Percentiles rank a stretch among this genome's conserved stretches.
These are phyloP conservation scores for Paratilapia polleni DNA, from an alignment of 2,113 vertebrate genomes.

Conservation along the genomic window DNA sequence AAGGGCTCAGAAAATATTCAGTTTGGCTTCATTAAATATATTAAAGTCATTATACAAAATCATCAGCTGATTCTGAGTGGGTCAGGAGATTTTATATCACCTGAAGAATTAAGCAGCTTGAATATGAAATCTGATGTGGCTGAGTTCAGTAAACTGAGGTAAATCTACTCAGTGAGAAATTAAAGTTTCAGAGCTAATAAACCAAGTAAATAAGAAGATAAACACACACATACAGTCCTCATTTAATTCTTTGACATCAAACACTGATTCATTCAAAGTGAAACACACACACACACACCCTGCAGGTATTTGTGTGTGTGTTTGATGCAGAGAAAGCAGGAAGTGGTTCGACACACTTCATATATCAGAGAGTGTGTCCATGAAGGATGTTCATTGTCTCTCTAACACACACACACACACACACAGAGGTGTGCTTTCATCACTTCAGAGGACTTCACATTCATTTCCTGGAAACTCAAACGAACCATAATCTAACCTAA, in stretches of 20 bases:
- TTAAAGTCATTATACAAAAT: too few relatives aligned
- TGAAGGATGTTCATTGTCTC: neutral
- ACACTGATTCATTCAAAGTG: accelerated
- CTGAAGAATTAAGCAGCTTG: too few relatives aligned
- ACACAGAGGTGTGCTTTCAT: neutral
- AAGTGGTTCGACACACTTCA: constrained; percentile 6
- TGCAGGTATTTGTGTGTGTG: neutral
- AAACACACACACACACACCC: neutral
- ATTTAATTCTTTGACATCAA: neutral
- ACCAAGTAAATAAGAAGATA: too few relatives aligned
- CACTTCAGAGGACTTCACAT: neutral
- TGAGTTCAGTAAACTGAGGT: too few relatives aligned
- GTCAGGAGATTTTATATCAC: too few relatives aligned
- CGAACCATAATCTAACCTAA: neutral
- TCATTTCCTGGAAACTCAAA: neutral
- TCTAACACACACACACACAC: neutral
- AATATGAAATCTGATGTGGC: too few relatives aligned
- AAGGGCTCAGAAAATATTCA: too few relatives aligned
- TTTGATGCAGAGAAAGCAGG: neutral
- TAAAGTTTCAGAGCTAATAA: too few relatives aligned
- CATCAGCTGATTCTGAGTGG: too few relatives aligned
- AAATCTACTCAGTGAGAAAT: too few relatives aligned
- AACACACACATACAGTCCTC: neutral
- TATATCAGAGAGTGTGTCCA: neutral
- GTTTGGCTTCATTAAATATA: too few relatives aligned